phyloP scores from a whole-genome alignment of 2,888 invertebrate genomes.

The Rhamphomyia laevipes region DNA sequence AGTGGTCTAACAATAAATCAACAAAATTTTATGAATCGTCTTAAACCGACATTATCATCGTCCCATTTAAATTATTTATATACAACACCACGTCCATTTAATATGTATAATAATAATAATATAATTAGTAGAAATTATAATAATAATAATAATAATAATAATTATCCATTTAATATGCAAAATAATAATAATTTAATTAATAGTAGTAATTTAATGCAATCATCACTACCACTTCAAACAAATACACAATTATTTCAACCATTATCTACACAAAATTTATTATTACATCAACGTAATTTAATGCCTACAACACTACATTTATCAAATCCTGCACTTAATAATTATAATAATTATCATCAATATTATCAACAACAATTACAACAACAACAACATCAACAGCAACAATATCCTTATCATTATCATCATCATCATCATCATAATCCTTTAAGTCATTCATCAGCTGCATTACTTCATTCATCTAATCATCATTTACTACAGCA shows the following conservation, averaged over 20 bases:
- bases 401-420: conserved; percentile 33
- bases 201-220: conserved; percentile 8
- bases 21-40: conserved; percentile 16
- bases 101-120: conserved; percentile 2
- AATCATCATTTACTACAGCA: conserved; percentile 17
- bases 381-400: conserved; percentile 22
- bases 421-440: conserved; percentile 20
- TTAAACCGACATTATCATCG: conserved; percentile 34
- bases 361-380: conserved; percentile 26
- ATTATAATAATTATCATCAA: conserved; percentile 16
- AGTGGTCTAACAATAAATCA: conserved; percentile 17
- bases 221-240: conserved; percentile 19
- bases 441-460: conserved; percentile 1
- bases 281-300: conserved; percentile 24
- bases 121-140: neutral
- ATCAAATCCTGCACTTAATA: conserved; percentile 32
- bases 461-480: neutral
- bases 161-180: conserved; percentile 8
- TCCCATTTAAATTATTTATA: conserved; percentile 27
- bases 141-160: neutral
- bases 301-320: conserved; percentile 35
- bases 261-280: conserved; percentile 21
- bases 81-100: conserved; percentile 10
- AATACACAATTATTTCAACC: conserved; percentile 24
- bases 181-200: neutral